Conservation (phyloP, 2,888 invertebrate genomes). For the Tachina grossa region DNA sequence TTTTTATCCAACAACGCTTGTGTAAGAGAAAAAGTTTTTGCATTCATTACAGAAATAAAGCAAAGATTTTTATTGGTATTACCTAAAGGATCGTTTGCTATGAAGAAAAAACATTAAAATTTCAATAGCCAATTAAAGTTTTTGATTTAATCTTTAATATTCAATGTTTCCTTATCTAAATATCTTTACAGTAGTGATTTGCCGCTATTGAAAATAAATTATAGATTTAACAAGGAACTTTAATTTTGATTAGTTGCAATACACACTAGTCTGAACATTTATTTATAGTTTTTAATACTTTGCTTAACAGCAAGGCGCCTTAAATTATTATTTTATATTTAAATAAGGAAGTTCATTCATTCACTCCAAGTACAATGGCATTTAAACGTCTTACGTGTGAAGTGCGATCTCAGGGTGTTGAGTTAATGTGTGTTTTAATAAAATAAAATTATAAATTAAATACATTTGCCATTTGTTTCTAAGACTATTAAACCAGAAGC, state of each 20-base stretch:
- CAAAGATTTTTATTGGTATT: too few species aligned
- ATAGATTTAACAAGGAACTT: constrained; percentile 40
- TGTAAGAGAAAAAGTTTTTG: too few species aligned
- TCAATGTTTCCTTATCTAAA: constrained; percentile 2
- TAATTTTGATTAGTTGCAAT: constrained; percentile 55
- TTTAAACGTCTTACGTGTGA: constrained; percentile 43
- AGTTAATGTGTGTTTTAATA: constrained; percentile 58
- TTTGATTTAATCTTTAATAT: too few species aligned
- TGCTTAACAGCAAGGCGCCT: constrained; percentile 64
- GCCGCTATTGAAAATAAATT: constrained; percentile 33
- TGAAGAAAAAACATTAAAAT: too few species aligned
- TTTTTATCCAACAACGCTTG: too few species aligned
- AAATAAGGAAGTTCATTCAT: constrained; percentile 43
- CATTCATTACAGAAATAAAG: too few species aligned
- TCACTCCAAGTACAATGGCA: neutral
- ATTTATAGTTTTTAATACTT: constrained; percentile 22
- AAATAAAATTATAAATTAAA: constrained; percentile 48
- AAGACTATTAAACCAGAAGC: neutral
- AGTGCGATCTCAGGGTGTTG: constrained; percentile 46
- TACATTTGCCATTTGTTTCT: constrained; percentile 27
- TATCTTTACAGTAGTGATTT: neutral
- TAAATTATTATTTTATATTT: constrained; percentile 58
- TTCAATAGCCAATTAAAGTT: too few species aligned
- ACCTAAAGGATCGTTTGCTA: too few species aligned
- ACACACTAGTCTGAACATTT: constrained; percentile 29